Percentiles rank a stretch among this genome's conserved stretches.
phyloP scores from a whole-genome alignment of 1,140 invertebrate genomes.

The Mylabris phalerata region DNA sequence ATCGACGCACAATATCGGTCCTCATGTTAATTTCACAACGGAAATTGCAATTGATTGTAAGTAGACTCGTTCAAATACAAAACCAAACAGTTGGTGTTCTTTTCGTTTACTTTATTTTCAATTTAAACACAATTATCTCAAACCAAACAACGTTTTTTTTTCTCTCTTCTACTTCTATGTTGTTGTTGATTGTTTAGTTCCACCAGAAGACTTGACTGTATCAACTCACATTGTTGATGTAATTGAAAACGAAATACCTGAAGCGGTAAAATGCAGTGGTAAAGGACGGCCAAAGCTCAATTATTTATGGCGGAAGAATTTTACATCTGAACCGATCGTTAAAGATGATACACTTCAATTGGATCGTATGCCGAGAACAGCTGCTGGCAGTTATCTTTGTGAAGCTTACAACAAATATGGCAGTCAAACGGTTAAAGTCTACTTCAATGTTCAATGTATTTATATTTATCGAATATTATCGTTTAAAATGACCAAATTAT shows the following conservation, averaged over 20 bases:
- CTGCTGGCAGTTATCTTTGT: conserved; percentile 67
- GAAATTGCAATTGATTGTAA: conserved; percentile 84
- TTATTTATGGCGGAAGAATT: conserved; percentile 59
- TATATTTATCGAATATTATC: conserved; percentile 24
- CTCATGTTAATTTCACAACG: conserved; percentile 70
- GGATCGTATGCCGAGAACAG: conserved; percentile 50
- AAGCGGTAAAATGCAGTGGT: conserved; percentile 68
- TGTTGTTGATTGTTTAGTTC: conserved; percentile 52
- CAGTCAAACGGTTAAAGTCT: conserved; percentile 53
- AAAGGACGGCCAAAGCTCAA: conserved; percentile 63
- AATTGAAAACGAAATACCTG: conserved; percentile 66
- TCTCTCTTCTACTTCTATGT: too few species aligned
- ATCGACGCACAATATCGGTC: conserved; percentile 59
- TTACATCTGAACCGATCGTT: conserved; percentile 43
- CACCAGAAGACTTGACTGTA: conserved; percentile 77
- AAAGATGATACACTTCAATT: conserved; percentile 52
- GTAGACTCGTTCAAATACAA: conserved; percentile 35
- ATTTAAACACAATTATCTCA: not conserved
- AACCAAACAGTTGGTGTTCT: too few species aligned
- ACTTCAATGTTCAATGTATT: conserved; percentile 77
- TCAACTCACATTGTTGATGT: conserved; percentile 65
- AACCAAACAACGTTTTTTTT: not conserved
- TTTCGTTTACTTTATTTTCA: too few species aligned
- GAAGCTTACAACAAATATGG: conserved; percentile 72
- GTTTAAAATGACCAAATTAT: not conserved